A percentile compares a stretch with the other conserved stretches of the same genome.
Evolutionary conservation across 2,888 invertebrate species (phyloP).

Genomic region (Criorhina ranunculi): DNA sequence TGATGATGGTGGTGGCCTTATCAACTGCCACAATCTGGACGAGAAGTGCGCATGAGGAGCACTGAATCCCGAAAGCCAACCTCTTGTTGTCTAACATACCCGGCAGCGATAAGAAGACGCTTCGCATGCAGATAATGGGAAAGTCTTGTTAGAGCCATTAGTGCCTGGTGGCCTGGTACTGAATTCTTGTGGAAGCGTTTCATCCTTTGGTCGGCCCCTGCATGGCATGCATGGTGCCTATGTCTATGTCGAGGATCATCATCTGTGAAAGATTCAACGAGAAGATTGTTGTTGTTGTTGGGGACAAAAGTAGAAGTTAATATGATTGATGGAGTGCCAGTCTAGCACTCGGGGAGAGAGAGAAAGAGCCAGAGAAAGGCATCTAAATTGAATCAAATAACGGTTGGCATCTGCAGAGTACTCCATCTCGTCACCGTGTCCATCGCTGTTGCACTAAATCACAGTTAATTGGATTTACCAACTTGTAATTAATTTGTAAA

Average conservation of each 20-base stretch:
- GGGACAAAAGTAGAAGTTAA: conserved; percentile 63
- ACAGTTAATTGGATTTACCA: conserved; percentile 64
- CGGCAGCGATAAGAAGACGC: conserved; percentile 74
- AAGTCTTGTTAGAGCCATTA: conserved; percentile 75
- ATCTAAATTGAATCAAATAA: conserved; percentile 67
- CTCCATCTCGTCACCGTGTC: conserved; percentile 32
- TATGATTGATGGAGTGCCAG: conserved; percentile 60
- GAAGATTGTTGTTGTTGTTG: conserved; percentile 34
- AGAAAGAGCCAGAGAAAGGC: conserved; percentile 7
- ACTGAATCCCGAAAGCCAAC: conserved; percentile 44
- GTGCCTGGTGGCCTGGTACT: conserved; percentile 50
- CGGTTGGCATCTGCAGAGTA: conserved; percentile 45
- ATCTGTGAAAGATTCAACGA: too few relatives aligned
- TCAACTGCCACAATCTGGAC: conserved; percentile 64
- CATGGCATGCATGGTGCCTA: too few relatives aligned
- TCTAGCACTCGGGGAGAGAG: conserved; percentile 21
- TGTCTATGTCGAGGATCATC: neutral
- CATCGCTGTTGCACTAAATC: conserved; percentile 55
- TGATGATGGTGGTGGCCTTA: conserved; percentile 39
- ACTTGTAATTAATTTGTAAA: conserved; percentile 73
- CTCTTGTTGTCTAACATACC: conserved; percentile 75
- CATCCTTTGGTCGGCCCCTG: conserved; percentile 1
- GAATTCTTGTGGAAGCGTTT: conserved; percentile 47
- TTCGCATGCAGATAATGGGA: conserved; percentile 76
- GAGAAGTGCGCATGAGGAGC: conserved; percentile 36